phyloP scores from a whole-genome alignment of 2,113 vertebrate species.

The Nesogale talazaci region DNA sequence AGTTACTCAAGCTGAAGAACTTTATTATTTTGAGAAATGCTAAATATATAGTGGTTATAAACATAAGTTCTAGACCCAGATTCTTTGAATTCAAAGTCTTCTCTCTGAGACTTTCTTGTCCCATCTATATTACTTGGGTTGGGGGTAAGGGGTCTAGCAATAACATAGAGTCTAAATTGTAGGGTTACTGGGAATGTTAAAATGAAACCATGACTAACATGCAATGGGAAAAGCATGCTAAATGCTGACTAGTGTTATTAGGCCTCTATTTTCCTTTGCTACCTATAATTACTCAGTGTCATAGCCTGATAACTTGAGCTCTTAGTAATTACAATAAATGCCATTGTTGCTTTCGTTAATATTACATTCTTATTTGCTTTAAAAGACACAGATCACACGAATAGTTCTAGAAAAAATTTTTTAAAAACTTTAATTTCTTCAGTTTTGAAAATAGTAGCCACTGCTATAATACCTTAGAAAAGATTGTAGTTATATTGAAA shows the following conservation, averaged over 20 bases:
- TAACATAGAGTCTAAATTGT: neutral
- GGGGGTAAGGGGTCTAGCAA: neutral
- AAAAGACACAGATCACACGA: constrained; percentile 4
- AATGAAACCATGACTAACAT: no score
- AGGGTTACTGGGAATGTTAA: neutral
- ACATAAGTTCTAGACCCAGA: neutral
- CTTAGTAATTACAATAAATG: neutral
- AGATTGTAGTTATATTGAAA: neutral
- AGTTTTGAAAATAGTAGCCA: constrained; percentile 8
- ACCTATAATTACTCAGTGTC: neutral
- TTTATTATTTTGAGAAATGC: neutral
- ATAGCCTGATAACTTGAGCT: neutral
- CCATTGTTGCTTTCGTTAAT: neutral
- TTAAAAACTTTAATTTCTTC: neutral
- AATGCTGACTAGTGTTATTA: no score
- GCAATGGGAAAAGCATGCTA: no score
- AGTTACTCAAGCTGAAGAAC: constrained; percentile 26
- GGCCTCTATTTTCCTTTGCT: neutral
- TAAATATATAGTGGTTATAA: neutral
- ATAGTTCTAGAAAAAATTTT: neutral
- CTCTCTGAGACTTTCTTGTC: neutral
- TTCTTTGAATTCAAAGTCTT: neutral
- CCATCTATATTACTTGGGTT: neutral
- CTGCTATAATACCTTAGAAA: constrained; percentile 21
- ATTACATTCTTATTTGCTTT: constrained; percentile 1